These are phyloP conservation scores for rabbit (Oryctolagus cuniculus) DNA, from an alignment of 2,113 vertebrate genomes.

Conservation along the genomic window mOryCun1.1 NC_091435.1:84853001-84853500, in stretches of 20 bases:
- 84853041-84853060: neutral
- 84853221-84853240: neutral
- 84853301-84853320: slow-evolving; percentile 2
- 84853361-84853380: neutral
- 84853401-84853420: neutral
- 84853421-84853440: neutral
- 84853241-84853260: neutral
- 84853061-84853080: neutral
- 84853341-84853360: neutral
- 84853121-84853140: neutral
- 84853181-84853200: neutral
- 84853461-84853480: neutral
- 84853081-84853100: neutral
- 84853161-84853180: neutral
- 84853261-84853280: neutral
- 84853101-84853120: neutral
- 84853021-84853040: neutral
- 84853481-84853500: neutral
- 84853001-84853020: neutral
- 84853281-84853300: neutral
- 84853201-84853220: neutral
- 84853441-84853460: neutral
- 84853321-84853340: neutral
- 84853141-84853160: neutral
- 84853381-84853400: neutral